Conservation (phyloP, 1,140 invertebrate genomes). For the Drosophila subpulchrella region DNA sequence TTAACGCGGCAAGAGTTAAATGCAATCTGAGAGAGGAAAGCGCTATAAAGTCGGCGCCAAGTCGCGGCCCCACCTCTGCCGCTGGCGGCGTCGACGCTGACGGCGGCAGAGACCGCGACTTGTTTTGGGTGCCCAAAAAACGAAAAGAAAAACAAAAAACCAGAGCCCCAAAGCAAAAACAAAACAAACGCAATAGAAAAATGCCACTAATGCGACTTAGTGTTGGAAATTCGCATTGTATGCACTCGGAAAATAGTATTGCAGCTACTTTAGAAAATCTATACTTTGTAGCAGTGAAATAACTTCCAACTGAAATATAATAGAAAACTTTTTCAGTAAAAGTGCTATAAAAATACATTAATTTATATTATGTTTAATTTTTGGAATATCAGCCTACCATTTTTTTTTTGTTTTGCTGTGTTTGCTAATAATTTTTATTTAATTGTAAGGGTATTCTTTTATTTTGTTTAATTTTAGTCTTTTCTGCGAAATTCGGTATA, state of each 20-base stretch:
- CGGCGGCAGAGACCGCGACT: conserved; percentile 37
- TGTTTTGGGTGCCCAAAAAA: conserved; percentile 59
- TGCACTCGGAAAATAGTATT: conserved; percentile 9
- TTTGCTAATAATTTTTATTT: too few species aligned
- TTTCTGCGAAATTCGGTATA: too few species aligned
- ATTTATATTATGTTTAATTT: too few species aligned
- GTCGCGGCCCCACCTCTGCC: conserved; percentile 15
- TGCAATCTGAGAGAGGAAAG: conserved; percentile 61
- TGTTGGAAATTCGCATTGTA: conserved; percentile 28
- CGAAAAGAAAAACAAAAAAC: conserved; percentile 10
- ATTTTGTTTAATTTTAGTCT: too few species aligned
- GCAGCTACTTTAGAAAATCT: too few species aligned
- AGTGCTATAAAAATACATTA: too few species aligned
- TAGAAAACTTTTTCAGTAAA: too few species aligned
- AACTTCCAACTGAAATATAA: too few species aligned
- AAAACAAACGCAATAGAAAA: conserved; percentile 40
- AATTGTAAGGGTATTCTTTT: too few species aligned
- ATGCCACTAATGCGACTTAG: conserved; percentile 68
- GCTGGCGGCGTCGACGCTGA: conserved; percentile 30
- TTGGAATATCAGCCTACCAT: too few species aligned
- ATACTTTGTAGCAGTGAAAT: too few species aligned
- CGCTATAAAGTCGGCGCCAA: conserved; percentile 33
- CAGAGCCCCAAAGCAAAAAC: conserved; percentile 20
- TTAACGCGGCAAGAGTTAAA: conserved; percentile 81
- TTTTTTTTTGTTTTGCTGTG: too few species aligned